Evolutionary conservation across 2,797 vertebrate species (phyloP).

Genomic region (Spinibarbus caldwelli): DNA sequence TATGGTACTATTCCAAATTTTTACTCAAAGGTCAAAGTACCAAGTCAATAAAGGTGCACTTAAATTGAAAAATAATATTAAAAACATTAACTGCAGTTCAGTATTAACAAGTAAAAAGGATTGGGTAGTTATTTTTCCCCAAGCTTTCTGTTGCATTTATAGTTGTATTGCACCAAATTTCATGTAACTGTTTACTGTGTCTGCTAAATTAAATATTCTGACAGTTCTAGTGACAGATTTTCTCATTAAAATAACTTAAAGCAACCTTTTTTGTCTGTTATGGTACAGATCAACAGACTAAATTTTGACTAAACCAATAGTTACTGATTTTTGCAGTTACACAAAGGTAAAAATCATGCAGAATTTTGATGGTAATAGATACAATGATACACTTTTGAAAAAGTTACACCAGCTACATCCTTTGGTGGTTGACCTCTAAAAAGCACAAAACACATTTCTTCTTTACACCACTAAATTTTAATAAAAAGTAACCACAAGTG

Average conservation of each 20-base stretch:
- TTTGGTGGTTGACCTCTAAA: background rate
- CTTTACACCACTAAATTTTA: conserved; percentile 38
- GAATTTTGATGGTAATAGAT: background rate
- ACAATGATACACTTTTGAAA: background rate
- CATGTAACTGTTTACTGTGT: background rate
- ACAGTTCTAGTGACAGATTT: background rate
- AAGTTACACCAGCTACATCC: background rate
- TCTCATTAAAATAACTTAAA: background rate
- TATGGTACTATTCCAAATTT: background rate
- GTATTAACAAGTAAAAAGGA: background rate
- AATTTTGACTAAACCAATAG: background rate
- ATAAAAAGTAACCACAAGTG: conserved; percentile 48
- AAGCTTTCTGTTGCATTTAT: background rate
- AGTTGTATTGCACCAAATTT: background rate
- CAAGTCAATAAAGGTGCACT: background rate
- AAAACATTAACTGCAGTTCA: background rate
- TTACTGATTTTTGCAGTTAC: too few relatives aligned
- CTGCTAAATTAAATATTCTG: background rate
- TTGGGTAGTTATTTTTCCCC: background rate
- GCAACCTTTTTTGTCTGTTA: too few relatives aligned
- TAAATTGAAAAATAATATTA: background rate
- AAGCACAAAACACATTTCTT: background rate
- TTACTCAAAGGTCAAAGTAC: background rate
- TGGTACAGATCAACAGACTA: background rate
- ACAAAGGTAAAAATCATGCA: background rate